Evolutionary conservation across 2,113 vertebrate species (phyloP).

Genomic region (Taxidea taxus): DNA sequence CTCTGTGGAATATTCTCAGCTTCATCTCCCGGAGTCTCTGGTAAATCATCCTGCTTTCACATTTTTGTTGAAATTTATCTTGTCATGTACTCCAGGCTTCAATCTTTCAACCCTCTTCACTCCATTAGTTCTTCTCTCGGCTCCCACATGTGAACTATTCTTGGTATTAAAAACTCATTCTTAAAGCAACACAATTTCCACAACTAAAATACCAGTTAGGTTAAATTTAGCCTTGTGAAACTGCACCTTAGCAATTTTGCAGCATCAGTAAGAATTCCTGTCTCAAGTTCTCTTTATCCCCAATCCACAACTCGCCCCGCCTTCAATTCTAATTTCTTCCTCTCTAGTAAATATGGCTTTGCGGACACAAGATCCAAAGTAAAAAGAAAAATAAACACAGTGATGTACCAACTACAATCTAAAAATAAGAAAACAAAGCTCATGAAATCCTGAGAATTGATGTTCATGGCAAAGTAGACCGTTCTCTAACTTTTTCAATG

Average conservation of each 20-base stretch:
- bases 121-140: slow-evolving; percentile 51
- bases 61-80: slow-evolving; percentile 39
- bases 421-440: background rate
- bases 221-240: slow-evolving; percentile 57
- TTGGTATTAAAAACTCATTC: slow-evolving; percentile 65
- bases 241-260: slow-evolving; percentile 23
- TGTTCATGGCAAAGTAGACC: background rate
- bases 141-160: slow-evolving; percentile 72
- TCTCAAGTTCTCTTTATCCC: background rate
- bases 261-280: background rate
- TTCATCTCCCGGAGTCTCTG: background rate
- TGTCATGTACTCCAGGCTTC: slow-evolving; percentile 49
- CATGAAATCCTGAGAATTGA: background rate
- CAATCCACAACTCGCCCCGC: background rate
- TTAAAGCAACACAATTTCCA: slow-evolving; percentile 62
- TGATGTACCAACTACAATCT: background rate
- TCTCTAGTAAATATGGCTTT: background rate
- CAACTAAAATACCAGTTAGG: slow-evolving; percentile 53
- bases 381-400: background rate
- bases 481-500: background rate
- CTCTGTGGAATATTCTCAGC: background rate
- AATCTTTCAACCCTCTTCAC: slow-evolving; percentile 34
- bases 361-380: background rate
- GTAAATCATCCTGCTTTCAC: slow-evolving; percentile 23
- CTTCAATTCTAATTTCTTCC: background rate